Percentiles rank a stretch among this genome's conserved stretches.
Evolutionary conservation across 2,113 vertebrate species (phyloP).

Genomic region (Hypanus sabinus): DNA sequence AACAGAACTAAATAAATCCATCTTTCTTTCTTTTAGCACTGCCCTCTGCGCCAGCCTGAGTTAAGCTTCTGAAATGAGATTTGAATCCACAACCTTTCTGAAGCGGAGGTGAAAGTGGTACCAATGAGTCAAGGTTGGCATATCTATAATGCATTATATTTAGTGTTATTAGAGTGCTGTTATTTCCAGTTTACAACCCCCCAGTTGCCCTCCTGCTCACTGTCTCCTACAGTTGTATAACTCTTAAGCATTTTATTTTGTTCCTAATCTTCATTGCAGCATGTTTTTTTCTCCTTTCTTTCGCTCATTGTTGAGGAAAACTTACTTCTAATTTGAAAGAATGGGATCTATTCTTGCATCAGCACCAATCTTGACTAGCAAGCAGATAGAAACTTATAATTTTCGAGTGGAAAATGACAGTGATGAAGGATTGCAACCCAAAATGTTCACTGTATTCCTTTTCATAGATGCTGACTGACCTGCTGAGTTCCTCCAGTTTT

Average conservation of each 20-base stretch:
- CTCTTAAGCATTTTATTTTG: neutral
- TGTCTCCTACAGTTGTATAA: neutral
- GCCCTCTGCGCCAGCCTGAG: neutral
- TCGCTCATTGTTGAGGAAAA: neutral
- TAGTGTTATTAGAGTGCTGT: neutral
- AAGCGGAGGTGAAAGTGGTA: neutral
- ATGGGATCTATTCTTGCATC: neutral
- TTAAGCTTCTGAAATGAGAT: neutral
- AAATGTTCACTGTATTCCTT: too few relatives aligned
- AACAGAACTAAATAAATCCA: too few relatives aligned
- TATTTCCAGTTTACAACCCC: neutral
- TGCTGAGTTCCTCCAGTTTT: too few relatives aligned
- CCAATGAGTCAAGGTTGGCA: neutral
- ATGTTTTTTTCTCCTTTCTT: neutral
- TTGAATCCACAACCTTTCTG: neutral
- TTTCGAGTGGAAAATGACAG: neutral
- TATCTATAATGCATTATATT: neutral
- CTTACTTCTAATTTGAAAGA: neutral
- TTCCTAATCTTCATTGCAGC: neutral
- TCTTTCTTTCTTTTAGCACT: neutral
- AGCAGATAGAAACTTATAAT: neutral
- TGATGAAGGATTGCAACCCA: neutral
- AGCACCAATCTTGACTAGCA: neutral
- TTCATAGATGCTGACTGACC: too few relatives aligned
- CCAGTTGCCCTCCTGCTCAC: neutral